These are phyloP conservation scores for Actinostola sp. DNA, from an alignment of 92 coral and sea anemone species.

Conservation along the genomic window DNA sequence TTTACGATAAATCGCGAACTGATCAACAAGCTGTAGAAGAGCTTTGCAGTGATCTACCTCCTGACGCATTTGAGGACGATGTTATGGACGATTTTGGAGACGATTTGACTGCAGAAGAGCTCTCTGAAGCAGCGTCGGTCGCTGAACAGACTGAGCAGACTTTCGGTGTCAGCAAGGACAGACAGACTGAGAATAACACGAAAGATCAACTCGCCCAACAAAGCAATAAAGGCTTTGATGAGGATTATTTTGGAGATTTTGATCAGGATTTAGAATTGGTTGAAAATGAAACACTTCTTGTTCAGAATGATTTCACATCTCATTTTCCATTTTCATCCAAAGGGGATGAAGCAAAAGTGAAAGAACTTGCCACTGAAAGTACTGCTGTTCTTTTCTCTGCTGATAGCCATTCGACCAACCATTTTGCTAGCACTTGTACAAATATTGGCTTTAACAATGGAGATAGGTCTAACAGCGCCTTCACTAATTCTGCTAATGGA, in stretches of 20 bases:
- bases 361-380: conserved; percentile 6
- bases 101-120: conserved; percentile 77
- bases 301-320: background rate
- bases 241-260: conserved; percentile 9
- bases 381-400: conserved; percentile 27
- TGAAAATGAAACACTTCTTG: background rate
- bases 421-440: background rate
- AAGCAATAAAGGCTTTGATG: background rate
- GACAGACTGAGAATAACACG: background rate
- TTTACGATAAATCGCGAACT: conserved; percentile 16
- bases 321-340: conserved; percentile 3
- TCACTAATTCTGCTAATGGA: background rate
- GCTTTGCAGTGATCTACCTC: conserved; percentile 68
- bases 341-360: background rate
- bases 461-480: background rate
- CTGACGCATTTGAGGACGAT: conserved; percentile 77
- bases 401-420: background rate
- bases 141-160: conserved; percentile 52
- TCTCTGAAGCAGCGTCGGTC: conserved; percentile 63
- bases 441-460: background rate
- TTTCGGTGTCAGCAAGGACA: conserved; percentile 1
- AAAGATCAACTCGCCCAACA: background rate
- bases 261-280: conserved; percentile 5
- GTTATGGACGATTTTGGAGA: conserved; percentile 68
- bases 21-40: conserved; percentile 67